A percentile compares a stretch with the other conserved stretches of the same genome.
Conservation (phyloP, 2,888 invertebrate genomes). For the Bembecia ichneumoniformis region DNA sequence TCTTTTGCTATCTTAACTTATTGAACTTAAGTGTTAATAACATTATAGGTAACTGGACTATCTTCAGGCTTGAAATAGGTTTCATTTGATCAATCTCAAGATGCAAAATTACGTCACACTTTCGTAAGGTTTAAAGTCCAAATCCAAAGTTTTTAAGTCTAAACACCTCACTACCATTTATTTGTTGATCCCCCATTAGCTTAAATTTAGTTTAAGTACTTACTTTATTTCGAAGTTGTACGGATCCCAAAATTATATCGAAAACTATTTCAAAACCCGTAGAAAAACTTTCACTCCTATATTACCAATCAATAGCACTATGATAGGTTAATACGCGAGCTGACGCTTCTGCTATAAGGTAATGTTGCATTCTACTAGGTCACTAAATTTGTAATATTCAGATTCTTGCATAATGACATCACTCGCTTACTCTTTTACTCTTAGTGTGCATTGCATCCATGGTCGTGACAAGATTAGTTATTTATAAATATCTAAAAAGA, state of each 20-base stretch:
- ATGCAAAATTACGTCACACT: not conserved
- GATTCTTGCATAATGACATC: constrained; percentile 33
- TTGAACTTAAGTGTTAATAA: not conserved
- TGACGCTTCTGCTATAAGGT: constrained; percentile 24
- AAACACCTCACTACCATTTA: too few relatives aligned
- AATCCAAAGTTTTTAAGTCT: constrained; percentile 10
- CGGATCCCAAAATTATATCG: constrained; percentile 8
- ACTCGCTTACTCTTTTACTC: constrained; percentile 1
- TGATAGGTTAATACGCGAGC: constrained; percentile 22
- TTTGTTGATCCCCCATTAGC: constrained; percentile 61
- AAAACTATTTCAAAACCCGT: constrained; percentile 58
- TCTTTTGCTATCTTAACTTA: not conserved
- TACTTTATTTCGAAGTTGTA: constrained; percentile 30
- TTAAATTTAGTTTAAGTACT: constrained; percentile 30
- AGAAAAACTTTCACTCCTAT: constrained; percentile 29
- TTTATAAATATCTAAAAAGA: constrained; percentile 32
- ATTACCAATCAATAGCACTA: not conserved
- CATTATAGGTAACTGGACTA: constrained; percentile 31
- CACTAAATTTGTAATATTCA: constrained; percentile 24
- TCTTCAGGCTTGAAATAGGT: constrained; percentile 64
- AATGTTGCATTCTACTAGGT: constrained; percentile 31
- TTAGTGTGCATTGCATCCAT: constrained; percentile 19
- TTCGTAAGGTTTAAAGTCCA: not conserved
- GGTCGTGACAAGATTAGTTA: constrained; percentile 34
- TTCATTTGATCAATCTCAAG: constrained; percentile 18